Evolutionary conservation across 92 coral and sea anemone genomes (phyloP), one percentile per base, ranked within the genome.

Genomic region (Diadumene lineata): DNA sequence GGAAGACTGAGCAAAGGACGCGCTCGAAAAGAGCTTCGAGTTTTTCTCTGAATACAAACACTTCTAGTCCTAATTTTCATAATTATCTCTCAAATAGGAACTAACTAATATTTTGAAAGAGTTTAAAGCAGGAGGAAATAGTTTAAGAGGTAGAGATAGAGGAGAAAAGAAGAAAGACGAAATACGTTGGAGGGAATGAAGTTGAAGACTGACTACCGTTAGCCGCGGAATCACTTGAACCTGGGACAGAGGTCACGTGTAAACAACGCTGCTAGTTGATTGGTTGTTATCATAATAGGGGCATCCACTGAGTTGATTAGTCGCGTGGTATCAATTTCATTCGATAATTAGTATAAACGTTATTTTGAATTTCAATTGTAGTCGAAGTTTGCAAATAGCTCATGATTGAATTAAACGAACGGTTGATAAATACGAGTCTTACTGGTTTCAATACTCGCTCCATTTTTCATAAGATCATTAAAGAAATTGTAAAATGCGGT

Each of bases 261-360:
- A 25, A 22, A 46, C 31, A 43, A 56, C 56, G 72, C 81, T 38
- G 6, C 13, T 7, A 30, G 56, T 70, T 88, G 88, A 88, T 91
- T 91, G 97, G 97, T 62, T 88, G 86, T 61, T 43, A 56, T 62
- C 67, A 88, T 84, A 80, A 83, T 60, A 57, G 71, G 96, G 97
- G 90, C 97, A 85, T 91, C 97, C 97, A 77, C 93, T 84, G 93
- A 88, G 90, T 73, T 64, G 80, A 31, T 68, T 61, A 19, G 43
- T 73, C 69, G 79, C 79, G 70, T 70, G 85, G 66, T 50, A 0
- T 44, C 73, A 27, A 75, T 62, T 62, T 11, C 68, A 62, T 62
- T 31, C 43, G 43, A 28, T 31, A 60, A 60, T 60, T 60, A 26
- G 11, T 21, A 62, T 28, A 62, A 62, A 62, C 68, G 68, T 62